Evolutionary conservation across 2,888 invertebrate species (phyloP).

Genomic region (Ichneumoninae sp.): DNA sequence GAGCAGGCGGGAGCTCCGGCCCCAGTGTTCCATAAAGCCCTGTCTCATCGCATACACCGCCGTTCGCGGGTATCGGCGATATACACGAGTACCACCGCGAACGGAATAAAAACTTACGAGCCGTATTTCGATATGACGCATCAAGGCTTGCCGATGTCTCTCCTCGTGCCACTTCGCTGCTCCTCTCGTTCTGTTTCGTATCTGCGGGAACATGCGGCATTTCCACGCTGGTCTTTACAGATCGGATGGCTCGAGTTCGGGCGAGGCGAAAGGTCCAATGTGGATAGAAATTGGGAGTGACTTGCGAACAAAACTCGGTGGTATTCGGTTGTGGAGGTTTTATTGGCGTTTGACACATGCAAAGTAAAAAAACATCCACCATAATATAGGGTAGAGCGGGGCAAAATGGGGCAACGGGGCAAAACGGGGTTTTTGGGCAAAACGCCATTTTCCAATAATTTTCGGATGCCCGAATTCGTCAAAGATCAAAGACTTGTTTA

Average conservation of each 20-base stretch:
- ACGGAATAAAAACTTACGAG: slow-evolving; percentile 73
- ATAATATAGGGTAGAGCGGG: too few species aligned
- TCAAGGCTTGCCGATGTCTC: slow-evolving; percentile 69
- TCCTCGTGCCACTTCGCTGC: slow-evolving; percentile 55
- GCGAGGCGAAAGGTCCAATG: background rate
- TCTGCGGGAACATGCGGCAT: slow-evolving; percentile 64
- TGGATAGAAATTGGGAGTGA: background rate
- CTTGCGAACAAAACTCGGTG: background rate
- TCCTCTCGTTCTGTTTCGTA: slow-evolving; percentile 43
- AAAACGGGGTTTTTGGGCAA: too few species aligned
- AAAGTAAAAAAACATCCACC: background rate
- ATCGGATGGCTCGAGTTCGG: background rate
- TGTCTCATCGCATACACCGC: slow-evolving; percentile 18
- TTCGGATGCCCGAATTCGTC: too few species aligned
- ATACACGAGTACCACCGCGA: slow-evolving; percentile 65
- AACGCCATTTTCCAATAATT: too few species aligned
- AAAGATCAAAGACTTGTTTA: too few species aligned
- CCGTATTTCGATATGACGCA: slow-evolving; percentile 74
- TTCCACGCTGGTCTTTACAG: background rate
- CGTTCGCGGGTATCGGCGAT: slow-evolving; percentile 48
- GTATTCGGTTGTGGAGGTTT: background rate
- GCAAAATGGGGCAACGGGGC: too few species aligned
- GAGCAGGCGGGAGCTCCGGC: slow-evolving; percentile 33
- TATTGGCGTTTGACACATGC: background rate
- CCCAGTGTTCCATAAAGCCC: slow-evolving; percentile 25